Evolutionary conservation across 1,140 invertebrate genomes (phyloP).

Genomic region (Probaryconus sp.): DNA sequence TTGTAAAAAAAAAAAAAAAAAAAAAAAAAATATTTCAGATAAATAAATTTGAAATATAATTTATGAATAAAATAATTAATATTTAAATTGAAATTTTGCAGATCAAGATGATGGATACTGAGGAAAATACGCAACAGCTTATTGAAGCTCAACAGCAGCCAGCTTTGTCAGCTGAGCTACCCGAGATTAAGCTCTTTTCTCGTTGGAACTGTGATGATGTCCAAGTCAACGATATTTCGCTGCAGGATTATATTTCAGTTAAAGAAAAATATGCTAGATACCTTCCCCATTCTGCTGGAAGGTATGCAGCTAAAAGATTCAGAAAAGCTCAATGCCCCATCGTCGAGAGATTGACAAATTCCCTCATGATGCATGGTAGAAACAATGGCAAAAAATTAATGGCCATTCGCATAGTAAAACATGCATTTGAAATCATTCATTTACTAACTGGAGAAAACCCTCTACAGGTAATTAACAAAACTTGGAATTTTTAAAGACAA

Average conservation of each 20-base stretch:
- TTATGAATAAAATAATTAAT: no score
- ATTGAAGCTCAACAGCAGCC: no score
- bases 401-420: slow-evolving; percentile 99
- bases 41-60: no score
- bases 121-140: no score
- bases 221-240: slow-evolving; percentile 97
- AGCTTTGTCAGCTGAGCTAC: slow-evolving; percentile 88
- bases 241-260: slow-evolving; percentile 99
- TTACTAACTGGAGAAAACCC: slow-evolving; percentile 96
- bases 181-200: slow-evolving; percentile 98
- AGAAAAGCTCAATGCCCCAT: slow-evolving; percentile 99
- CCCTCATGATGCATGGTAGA: slow-evolving; percentile 99
- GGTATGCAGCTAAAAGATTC: slow-evolving; percentile 98
- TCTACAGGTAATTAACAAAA: slow-evolving; percentile 87
- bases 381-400: slow-evolving; percentile 99
- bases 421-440: slow-evolving; percentile 99
- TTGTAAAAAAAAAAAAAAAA: no score
- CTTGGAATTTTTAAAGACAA: no score
- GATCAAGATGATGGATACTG: no score
- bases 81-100: no score
- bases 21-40: no score
- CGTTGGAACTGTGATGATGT: slow-evolving; percentile 99
- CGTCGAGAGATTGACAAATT: slow-evolving; percentile 98
- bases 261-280: slow-evolving; percentile 99
- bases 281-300: slow-evolving; percentile 97